Evolutionary conservation across 2,888 invertebrate species (phyloP).

Genomic region (Drosophila kambysellisi): DNA sequence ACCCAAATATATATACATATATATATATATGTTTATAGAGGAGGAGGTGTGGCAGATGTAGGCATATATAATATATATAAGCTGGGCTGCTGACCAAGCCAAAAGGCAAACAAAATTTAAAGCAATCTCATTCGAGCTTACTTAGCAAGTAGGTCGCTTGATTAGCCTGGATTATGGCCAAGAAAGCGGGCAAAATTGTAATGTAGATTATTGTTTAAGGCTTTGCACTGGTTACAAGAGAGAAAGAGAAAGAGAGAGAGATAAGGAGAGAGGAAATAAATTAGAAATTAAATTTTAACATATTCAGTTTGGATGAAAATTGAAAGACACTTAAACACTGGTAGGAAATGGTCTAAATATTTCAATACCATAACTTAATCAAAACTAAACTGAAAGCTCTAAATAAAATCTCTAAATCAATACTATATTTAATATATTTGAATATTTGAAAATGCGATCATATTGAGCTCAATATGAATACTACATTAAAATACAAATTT

Average conservation of each 20-base stretch:
- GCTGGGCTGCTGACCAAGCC: constrained; percentile 47
- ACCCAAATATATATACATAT: constrained; percentile 61
- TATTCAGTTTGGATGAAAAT: too few relatives aligned
- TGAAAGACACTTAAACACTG: not conserved
- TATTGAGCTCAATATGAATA: too few relatives aligned
- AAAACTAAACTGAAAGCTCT: too few relatives aligned
- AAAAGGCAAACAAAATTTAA: constrained; percentile 59
- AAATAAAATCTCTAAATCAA: too few relatives aligned
- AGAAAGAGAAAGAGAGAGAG: too few relatives aligned
- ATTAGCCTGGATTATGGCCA: constrained; percentile 38
- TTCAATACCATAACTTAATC: not conserved
- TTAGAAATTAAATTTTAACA: not conserved
- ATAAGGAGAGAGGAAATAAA: not conserved
- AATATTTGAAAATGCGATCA: too few relatives aligned
- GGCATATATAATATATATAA: constrained; percentile 4
- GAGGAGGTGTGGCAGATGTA: not conserved
- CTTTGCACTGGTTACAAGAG: not conserved
- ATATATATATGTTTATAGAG: constrained; percentile 8
- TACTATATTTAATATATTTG: too few relatives aligned
- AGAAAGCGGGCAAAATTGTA: constrained; percentile 8
- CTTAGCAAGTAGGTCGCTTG: constrained; percentile 42
- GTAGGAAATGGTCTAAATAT: not conserved
- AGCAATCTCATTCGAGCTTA: constrained; percentile 46
- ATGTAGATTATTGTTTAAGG: too few relatives aligned
- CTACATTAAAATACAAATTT: not conserved